phyloP scores from a whole-genome alignment of 1,140 invertebrate genomes.

The Brachionus manjavacas region DNA sequence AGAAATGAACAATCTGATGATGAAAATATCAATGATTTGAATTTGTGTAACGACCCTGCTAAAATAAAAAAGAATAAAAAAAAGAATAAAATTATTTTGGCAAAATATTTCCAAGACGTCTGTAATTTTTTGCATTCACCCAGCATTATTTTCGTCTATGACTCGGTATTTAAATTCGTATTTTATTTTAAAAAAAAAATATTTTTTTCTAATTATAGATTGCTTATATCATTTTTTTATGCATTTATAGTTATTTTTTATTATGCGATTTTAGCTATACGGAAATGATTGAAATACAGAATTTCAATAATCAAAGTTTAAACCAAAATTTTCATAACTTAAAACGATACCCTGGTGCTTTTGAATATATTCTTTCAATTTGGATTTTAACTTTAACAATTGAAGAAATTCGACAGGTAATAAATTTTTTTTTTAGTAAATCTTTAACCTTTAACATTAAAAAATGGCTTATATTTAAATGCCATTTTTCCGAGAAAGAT shows the following conservation, averaged over 20 bases:
- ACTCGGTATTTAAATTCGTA: not conserved
- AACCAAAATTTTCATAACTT: not conserved
- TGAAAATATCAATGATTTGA: not conserved
- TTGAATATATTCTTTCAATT: slow-evolving; percentile 39
- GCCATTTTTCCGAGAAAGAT: too few species aligned
- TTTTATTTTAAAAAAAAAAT: not conserved
- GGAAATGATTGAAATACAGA: not conserved
- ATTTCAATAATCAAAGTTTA: not conserved
- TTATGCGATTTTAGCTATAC: not conserved
- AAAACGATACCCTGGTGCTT: not conserved
- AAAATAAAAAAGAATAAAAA: not conserved
- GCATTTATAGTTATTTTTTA: not conserved
- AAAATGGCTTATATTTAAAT: too few species aligned
- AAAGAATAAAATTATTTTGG: not conserved
- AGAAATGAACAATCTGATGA: not conserved
- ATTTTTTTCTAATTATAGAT: not conserved
- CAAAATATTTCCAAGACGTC: not conserved
- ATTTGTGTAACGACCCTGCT: not conserved
- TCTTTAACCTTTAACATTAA: too few species aligned
- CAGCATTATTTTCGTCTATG: not conserved
- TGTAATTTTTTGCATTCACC: not conserved
- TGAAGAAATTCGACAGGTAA: slow-evolving; percentile 45
- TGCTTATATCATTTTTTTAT: not conserved
- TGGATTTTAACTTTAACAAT: slow-evolving; percentile 43
- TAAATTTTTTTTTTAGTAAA: too few species aligned